Percentiles rank a stretch among this genome's conserved stretches.
phyloP scores from a whole-genome alignment of 64 coral and sea anemone species.

The Catalaphyllia jardinei region DNA sequence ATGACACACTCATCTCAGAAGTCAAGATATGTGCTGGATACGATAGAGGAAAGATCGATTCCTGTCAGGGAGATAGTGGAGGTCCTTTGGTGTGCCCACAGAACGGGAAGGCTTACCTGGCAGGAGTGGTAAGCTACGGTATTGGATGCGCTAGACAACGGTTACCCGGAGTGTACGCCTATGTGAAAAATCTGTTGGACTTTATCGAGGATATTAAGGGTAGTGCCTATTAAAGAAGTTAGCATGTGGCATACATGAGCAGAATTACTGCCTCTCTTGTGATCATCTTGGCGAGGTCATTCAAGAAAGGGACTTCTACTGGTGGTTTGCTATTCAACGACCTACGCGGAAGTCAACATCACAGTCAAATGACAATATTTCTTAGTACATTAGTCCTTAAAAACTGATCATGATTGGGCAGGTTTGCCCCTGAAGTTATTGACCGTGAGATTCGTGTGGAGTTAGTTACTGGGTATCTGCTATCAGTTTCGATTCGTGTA shows the following conservation, averaged over 20 bases:
- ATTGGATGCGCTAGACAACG: constrained; percentile 35
- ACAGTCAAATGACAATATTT: too few species aligned
- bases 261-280: not conserved
- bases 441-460: too few species aligned
- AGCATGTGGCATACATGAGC: too few species aligned
- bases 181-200: not conserved
- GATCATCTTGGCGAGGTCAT: too few species aligned
- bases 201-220: constrained; percentile 13
- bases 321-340: too few species aligned
- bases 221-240: not conserved
- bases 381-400: too few species aligned
- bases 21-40: constrained; percentile 37
- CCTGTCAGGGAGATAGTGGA: constrained; percentile 30
- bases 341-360: too few species aligned
- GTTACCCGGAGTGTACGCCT: constrained; percentile 22
- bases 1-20: not conserved
- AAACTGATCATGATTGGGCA: too few species aligned
- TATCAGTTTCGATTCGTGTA: too few species aligned
- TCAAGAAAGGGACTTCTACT: too few species aligned
- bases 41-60: constrained; percentile 8
- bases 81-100: constrained; percentile 26
- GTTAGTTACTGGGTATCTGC: too few species aligned
- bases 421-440: too few species aligned
- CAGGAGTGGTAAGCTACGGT: constrained; percentile 35
- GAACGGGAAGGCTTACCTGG: not conserved